A percentile compares a stretch with the other conserved stretches of the same genome.
phyloP scores from a whole-genome alignment of 2,888 invertebrate genomes.

The Troides helena region DNA sequence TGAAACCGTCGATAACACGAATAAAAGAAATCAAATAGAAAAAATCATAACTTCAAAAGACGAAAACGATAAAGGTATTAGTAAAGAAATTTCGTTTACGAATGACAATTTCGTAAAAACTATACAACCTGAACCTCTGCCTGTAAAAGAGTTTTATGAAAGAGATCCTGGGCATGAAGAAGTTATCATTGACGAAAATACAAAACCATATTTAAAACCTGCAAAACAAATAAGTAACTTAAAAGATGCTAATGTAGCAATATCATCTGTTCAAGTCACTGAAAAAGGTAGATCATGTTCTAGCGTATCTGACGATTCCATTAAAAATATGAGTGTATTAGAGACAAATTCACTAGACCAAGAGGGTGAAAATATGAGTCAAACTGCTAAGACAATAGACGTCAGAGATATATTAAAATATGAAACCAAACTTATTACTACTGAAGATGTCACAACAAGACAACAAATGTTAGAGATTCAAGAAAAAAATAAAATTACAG shows the following conservation, averaged over 20 bases:
- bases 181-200: conserved; percentile 50
- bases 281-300: conserved; percentile 46
- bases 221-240: conserved; percentile 54
- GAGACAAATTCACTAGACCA: conserved; percentile 45
- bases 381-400: conserved; percentile 9
- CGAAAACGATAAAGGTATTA: background rate
- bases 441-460: background rate
- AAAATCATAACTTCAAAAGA: background rate
- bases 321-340: conserved; percentile 38
- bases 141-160: conserved; percentile 44
- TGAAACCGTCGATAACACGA: background rate
- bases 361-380: conserved; percentile 40
- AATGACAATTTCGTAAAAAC: conserved; percentile 31
- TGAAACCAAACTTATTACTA: background rate
- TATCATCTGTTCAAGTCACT: conserved; percentile 53
- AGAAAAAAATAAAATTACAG: conserved; percentile 9
- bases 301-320: conserved; percentile 34
- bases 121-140: conserved; percentile 38
- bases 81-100: conserved; percentile 8
- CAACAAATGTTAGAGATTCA: conserved; percentile 19
- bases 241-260: conserved; percentile 53
- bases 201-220: conserved; percentile 51
- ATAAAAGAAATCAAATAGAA: background rate
- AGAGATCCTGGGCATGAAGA: conserved; percentile 42
- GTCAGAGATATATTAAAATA: background rate